Evolutionary conservation across 2,888 invertebrate genomes (phyloP).

Genomic region (Drosophila mayaguana): DNA sequence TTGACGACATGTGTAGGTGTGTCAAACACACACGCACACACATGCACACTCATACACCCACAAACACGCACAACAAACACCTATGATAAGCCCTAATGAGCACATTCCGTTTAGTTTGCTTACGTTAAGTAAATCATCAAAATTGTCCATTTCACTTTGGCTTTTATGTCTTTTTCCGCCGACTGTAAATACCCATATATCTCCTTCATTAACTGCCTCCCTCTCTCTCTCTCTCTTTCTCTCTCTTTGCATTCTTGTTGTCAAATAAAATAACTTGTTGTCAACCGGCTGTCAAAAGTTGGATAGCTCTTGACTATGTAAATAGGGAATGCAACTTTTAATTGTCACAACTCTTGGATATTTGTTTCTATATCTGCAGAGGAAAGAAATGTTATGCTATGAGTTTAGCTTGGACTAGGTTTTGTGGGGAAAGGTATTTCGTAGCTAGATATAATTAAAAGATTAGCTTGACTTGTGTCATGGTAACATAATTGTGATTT

Average conservation of each 20-base stretch:
- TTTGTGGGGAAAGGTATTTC: neutral
- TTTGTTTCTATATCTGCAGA: neutral
- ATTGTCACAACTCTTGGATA: neutral
- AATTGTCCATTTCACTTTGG: conserved; percentile 33
- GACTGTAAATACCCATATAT: conserved; percentile 2
- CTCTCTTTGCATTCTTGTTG: neutral
- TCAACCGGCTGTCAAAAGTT: conserved; percentile 5
- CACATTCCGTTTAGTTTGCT: conserved; percentile 34
- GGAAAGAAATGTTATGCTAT: neutral
- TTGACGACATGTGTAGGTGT: conserved; percentile 22
- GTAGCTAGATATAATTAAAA: neutral
- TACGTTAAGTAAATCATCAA: conserved; percentile 45
- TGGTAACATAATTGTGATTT: no score
- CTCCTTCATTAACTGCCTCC: neutral
- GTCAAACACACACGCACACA: conserved; percentile 15
- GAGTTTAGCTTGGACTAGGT: neutral
- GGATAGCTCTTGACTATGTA: neutral
- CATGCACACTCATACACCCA: no score
- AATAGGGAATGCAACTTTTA: neutral
- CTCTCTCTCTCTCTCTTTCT: neutral
- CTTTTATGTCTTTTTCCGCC: conserved; percentile 19
- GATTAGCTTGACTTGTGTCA: neutral
- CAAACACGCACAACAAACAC: conserved; percentile 22
- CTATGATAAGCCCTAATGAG: conserved; percentile 41
- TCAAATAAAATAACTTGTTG: conserved; percentile 3